phyloP scores from a whole-genome alignment of 2,888 invertebrate genomes.

The Tupiocoris notatus region DNA sequence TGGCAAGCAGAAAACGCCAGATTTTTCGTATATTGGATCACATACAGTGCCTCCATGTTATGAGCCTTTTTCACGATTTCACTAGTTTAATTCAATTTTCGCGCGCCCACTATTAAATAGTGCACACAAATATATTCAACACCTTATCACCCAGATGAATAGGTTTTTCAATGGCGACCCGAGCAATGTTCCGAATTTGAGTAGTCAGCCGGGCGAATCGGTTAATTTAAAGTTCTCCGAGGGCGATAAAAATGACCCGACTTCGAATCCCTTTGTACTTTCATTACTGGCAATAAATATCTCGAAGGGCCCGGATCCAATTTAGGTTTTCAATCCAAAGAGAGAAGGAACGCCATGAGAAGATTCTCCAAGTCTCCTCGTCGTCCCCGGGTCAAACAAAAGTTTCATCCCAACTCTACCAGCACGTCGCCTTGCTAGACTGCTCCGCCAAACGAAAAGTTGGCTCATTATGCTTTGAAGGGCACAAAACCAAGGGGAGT shows the following conservation, averaged over 20 bases:
- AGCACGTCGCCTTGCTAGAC: neutral
- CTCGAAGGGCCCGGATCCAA: neutral
- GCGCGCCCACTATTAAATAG: too few relatives aligned
- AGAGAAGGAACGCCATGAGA: neutral
- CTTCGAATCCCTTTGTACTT: neutral
- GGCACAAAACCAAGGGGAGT: neutral
- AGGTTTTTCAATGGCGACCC: too few relatives aligned
- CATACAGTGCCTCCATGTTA: too few relatives aligned
- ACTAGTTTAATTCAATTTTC: too few relatives aligned
- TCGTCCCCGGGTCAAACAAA: conserved; percentile 19
- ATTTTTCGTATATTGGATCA: too few relatives aligned
- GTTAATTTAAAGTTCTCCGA: neutral
- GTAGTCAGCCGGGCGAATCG: too few relatives aligned
- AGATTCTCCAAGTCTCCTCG: conserved; percentile 11
- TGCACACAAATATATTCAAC: too few relatives aligned
- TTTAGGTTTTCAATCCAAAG: neutral
- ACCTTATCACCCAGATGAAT: too few relatives aligned
- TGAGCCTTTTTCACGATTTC: too few relatives aligned
- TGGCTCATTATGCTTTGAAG: conserved; percentile 24
- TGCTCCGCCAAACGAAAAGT: conserved; percentile 3
- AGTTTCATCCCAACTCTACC: neutral
- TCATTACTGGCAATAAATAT: neutral
- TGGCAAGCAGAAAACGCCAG: too few relatives aligned
- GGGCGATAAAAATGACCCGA: neutral
- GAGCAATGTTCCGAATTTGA: too few relatives aligned